Evolutionary conservation across 1,140 invertebrate genomes (phyloP).

Genomic region (Plodia interpunctella): DNA sequence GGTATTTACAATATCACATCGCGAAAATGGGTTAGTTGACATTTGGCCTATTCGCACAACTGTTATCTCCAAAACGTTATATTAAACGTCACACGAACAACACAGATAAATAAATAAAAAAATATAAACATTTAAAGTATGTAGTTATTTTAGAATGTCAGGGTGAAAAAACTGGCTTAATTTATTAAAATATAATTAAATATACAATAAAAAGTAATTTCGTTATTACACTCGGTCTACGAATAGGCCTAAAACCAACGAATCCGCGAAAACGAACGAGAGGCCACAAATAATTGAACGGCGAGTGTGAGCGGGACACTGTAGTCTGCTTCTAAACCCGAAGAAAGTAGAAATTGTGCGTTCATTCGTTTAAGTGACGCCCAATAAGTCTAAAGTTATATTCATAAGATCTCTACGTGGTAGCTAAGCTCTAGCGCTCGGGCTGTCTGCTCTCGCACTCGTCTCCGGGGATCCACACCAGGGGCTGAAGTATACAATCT

Average conservation of each 20-base stretch:
- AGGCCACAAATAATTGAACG: conserved; percentile 36
- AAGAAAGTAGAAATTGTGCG: conserved; percentile 30
- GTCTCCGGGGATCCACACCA: not conserved
- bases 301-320: conserved; percentile 20
- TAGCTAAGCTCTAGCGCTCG: conserved; percentile 34
- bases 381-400: conserved; percentile 22
- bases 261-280: not conserved
- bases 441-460: not conserved
- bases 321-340: conserved; percentile 4
- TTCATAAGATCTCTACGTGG: conserved; percentile 28
- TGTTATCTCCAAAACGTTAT: too few relatives aligned
- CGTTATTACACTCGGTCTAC: too few relatives aligned
- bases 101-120: too few relatives aligned
- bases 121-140: too few relatives aligned
- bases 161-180: too few relatives aligned
- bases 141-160: too few relatives aligned
- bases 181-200: too few relatives aligned
- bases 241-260: not conserved
- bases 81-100: too few relatives aligned
- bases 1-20: conserved; percentile 63
- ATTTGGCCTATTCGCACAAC: not conserved
- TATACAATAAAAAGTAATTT: too few relatives aligned
- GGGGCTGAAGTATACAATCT: not conserved
- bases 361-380: conserved; percentile 29
- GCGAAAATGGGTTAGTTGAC: conserved; percentile 23